Base-by-base conservation (phyloP, 2,113 vertebrate species). In the Rhinopomastus cyanomelas region DNA sequence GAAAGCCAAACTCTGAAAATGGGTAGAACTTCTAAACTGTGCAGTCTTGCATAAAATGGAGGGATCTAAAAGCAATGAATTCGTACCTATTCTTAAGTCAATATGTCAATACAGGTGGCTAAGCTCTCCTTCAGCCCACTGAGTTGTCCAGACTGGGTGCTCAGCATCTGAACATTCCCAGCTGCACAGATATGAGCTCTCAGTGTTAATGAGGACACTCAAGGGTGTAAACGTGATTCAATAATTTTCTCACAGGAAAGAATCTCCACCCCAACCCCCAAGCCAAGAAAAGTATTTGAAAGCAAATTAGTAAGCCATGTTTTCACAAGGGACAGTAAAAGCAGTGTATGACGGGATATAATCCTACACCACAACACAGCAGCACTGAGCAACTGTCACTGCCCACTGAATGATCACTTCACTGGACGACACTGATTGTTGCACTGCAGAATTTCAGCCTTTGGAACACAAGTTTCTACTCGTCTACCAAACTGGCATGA, bases 251-350 rank as follows among this genome's bases (percentile, higher is more conserved):
- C 8, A 18, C 20, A 51, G 26, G 29, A 65, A 46, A 42, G 2
- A 77, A 7, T 13, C 22, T 5, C 6, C 26, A 42, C 2, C 3
- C 10, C 30, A 12, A 3, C 3, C 9, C 6, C 20, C 7, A 49
- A n/a, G 26, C 12, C 60, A 67, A 56, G 39, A 19, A 56, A 49
- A 79, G 26, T 16, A 67, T 22, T 8, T 56, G 34, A 19, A 37
- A 30, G 26, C 16, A 56, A 61, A 68, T n/a, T 21, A 73, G 13
- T 37, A 73, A 57, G 4, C 15, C 21, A 44, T 5, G 79, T 62
- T 21, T 61, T n/a, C 15, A 51, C 14, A 9, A 32, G 37, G 42
- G 6, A n/a, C n/a, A 6, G 22, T 12, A 56, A 46, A 48, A 81
- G 21, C 32, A 55, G 51, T 2, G 5, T 11, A 46, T 67, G n/a